Evolutionary conservation across 1,140 invertebrate species (phyloP).

Genomic region (Cardiocondyla obscurior): DNA sequence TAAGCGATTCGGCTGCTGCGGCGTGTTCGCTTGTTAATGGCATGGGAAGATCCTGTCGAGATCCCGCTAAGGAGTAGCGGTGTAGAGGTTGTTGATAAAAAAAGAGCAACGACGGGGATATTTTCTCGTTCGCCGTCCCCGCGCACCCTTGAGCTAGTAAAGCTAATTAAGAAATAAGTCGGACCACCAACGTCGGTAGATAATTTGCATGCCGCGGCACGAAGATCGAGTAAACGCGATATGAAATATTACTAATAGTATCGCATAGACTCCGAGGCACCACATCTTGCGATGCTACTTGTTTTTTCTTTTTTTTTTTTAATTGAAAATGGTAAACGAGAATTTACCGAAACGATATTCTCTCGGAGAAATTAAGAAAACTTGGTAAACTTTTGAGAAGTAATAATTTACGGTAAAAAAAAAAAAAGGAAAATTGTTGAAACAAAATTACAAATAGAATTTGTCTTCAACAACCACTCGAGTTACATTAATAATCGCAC

Average conservation of each 20-base stretch:
- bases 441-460: not conserved
- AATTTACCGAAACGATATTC: not conserved
- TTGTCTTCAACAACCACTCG: not conserved
- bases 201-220: conserved; percentile 52
- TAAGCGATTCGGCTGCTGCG: conserved; percentile 29
- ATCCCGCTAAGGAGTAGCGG: conserved; percentile 48
- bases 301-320: no score
- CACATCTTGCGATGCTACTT: conserved; percentile 12
- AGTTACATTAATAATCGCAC: not conserved
- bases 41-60: conserved; percentile 17
- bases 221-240: conserved; percentile 55
- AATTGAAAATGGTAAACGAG: not conserved
- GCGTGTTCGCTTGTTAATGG: conserved; percentile 45
- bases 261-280: conserved; percentile 19
- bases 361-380: not conserved
- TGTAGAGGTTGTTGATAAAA: conserved; percentile 49
- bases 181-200: conserved; percentile 65
- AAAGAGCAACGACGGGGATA: conserved; percentile 3
- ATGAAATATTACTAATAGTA: conserved; percentile 50
- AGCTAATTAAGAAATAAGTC: conserved; percentile 72
- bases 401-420: not conserved
- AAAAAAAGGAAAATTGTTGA: not conserved
- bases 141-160: conserved; percentile 52
- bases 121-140: conserved; percentile 49
- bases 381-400: no score